Conservation (phyloP, 1,140 invertebrate genomes). For the Mesaphorura yosii region DNA sequence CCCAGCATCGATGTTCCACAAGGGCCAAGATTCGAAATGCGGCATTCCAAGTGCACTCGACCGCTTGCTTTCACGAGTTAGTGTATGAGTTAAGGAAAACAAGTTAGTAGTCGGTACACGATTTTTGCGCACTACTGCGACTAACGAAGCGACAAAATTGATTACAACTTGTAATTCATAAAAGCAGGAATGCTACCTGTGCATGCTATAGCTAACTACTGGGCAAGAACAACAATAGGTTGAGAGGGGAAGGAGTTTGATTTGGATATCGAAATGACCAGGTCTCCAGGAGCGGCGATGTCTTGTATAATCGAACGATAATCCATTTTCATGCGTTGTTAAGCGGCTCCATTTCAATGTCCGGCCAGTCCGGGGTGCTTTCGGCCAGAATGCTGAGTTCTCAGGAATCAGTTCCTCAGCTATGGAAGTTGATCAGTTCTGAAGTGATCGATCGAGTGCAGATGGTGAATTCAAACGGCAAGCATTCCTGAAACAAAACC, state of each 20-base stretch:
- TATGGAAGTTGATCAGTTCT: too few species aligned
- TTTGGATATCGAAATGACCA: conserved; percentile 42
- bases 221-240: not conserved
- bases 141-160: conserved; percentile 2
- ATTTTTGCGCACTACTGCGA: too few species aligned
- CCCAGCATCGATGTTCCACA: conserved; percentile 50
- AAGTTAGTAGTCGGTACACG: too few species aligned
- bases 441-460: too few species aligned
- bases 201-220: not conserved
- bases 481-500: too few species aligned
- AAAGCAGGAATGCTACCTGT: too few species aligned
- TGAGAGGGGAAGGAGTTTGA: not conserved
- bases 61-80: conserved; percentile 15
- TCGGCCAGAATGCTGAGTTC: too few species aligned
- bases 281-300: conserved; percentile 50
- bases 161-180: too few species aligned
- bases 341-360: too few species aligned
- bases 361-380: too few species aligned
- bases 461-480: too few species aligned
- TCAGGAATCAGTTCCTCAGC: too few species aligned
- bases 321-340: conserved; percentile 30
- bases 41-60: conserved; percentile 41
- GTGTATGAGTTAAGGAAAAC: conserved; percentile 23
- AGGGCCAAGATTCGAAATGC: conserved; percentile 48
- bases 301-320: conserved; percentile 44